Evolutionary conservation across 2,113 vertebrate genomes (phyloP).

Genomic region (Xiphophorus maculatus): DNA sequence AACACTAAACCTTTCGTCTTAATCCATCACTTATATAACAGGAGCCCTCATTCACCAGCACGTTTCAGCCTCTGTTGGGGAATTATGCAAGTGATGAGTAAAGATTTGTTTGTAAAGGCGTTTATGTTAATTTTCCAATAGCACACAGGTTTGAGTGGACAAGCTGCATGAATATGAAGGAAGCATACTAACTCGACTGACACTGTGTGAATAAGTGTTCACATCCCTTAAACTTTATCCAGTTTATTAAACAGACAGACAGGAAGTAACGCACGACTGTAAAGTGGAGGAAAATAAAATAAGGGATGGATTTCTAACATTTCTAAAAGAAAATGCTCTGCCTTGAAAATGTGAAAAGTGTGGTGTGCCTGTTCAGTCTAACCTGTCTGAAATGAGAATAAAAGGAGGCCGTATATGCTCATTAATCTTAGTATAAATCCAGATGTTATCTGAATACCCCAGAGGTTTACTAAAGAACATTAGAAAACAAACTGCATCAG

Average conservation of each 20-base stretch:
- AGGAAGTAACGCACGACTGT: neutral
- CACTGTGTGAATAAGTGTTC: neutral
- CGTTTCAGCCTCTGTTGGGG: constrained; percentile 47
- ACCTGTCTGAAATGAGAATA: too few species aligned
- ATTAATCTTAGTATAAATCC: too few species aligned
- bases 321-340: neutral
- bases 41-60: constrained; percentile 33
- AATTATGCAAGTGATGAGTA: constrained; percentile 61
- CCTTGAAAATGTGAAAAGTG: neutral
- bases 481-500: too few species aligned
- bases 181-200: constrained; percentile 13
- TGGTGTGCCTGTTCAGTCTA: neutral
- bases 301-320: neutral
- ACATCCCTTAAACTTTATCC: neutral
- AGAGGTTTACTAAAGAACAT: too few species aligned
- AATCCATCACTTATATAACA: constrained; percentile 68
- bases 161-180: constrained; percentile 2
- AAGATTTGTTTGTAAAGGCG: constrained; percentile 41
- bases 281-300: neutral
- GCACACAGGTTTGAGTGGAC: constrained; percentile 42
- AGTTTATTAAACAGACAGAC: neutral
- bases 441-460: too few species aligned
- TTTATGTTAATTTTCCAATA: constrained; percentile 49
- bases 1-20: constrained; percentile 59
- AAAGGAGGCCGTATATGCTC: too few species aligned